Evolutionary conservation across 92 coral and sea anemone genomes (phyloP).

Genomic region (Epizoanthus rinbou): DNA sequence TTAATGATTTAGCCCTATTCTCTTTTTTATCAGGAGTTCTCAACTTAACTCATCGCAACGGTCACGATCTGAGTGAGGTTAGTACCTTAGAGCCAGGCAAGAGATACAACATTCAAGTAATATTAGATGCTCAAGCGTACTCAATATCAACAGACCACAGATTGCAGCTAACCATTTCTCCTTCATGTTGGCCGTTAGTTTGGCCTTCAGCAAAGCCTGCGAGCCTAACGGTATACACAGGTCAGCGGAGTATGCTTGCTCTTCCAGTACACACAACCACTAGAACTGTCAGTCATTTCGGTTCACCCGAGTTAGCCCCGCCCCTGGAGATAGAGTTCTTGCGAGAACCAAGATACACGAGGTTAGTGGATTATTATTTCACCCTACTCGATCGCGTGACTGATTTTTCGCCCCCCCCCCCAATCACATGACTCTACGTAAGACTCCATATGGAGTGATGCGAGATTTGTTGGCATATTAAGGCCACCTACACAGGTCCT

Average conservation of each 20-base stretch:
- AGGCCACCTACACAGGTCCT: too few relatives aligned
- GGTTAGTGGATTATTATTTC: too few relatives aligned
- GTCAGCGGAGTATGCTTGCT: conserved; percentile 46
- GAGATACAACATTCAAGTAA: conserved; percentile 37
- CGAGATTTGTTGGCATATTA: too few relatives aligned
- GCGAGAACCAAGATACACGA: too few relatives aligned
- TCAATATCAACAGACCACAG: conserved; percentile 57
- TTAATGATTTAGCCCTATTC: background rate
- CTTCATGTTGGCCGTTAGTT: conserved; percentile 68
- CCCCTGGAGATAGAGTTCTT: too few relatives aligned
- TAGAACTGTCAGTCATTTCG: too few relatives aligned
- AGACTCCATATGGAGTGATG: too few relatives aligned
- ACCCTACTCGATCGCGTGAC: too few relatives aligned
- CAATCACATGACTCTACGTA: too few relatives aligned
- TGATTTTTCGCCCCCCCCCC: too few relatives aligned
- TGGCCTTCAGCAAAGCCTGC: conserved; percentile 73
- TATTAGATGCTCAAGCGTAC: conserved; percentile 61
- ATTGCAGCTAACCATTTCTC: conserved; percentile 69
- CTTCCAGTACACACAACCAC: conserved; percentile 48
- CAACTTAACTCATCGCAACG: conserved; percentile 64
- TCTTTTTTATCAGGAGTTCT: conserved; percentile 50
- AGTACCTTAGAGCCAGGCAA: conserved; percentile 47
- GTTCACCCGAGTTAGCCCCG: too few relatives aligned
- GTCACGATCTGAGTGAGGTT: conserved; percentile 52
- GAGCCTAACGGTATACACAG: conserved; percentile 51